A percentile compares a stretch with the other conserved stretches of the same genome.
Conservation (phyloP, 2,797 vertebrate genomes). For the Chloroceryle inda region DNA sequence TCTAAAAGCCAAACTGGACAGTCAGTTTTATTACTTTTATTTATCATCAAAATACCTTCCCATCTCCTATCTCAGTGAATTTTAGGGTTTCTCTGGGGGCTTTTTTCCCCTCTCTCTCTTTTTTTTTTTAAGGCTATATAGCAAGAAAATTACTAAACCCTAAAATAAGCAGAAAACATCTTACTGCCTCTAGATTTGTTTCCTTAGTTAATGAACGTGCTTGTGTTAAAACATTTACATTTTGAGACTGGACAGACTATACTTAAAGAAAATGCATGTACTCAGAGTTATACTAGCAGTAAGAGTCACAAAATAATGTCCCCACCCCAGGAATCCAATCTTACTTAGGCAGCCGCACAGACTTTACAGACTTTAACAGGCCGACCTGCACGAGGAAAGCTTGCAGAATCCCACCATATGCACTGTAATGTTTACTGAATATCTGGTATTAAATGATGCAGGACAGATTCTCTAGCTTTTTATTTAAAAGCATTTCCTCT, state of each 20-base stretch:
- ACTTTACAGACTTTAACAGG: neutral
- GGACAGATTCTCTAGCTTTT: neutral
- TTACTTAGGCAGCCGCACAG: neutral
- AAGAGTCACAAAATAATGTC: neutral
- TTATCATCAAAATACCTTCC: neutral
- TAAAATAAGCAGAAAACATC: neutral
- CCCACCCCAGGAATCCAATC: neutral
- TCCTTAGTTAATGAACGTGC: neutral
- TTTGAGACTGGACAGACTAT: neutral
- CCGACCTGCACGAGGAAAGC: neutral
- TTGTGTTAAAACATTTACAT: neutral
- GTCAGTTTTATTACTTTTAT: neutral
- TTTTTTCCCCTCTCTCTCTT: no score
- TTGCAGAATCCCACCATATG: neutral
- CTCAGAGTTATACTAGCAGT: neutral
- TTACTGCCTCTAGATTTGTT: neutral
- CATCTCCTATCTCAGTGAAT: neutral
- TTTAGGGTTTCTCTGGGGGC: neutral
- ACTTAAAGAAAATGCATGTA: neutral
- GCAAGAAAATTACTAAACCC: neutral
- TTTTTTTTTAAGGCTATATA: neutral
- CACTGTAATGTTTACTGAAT: neutral
- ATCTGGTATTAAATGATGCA: neutral
- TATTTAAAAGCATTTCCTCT: neutral
- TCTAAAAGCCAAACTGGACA: neutral